Percentiles rank a stretch among this genome's conserved stretches.
phyloP scores from a whole-genome alignment of 2,113 vertebrate species.

The Psilopsiagon aurifrons region DNA sequence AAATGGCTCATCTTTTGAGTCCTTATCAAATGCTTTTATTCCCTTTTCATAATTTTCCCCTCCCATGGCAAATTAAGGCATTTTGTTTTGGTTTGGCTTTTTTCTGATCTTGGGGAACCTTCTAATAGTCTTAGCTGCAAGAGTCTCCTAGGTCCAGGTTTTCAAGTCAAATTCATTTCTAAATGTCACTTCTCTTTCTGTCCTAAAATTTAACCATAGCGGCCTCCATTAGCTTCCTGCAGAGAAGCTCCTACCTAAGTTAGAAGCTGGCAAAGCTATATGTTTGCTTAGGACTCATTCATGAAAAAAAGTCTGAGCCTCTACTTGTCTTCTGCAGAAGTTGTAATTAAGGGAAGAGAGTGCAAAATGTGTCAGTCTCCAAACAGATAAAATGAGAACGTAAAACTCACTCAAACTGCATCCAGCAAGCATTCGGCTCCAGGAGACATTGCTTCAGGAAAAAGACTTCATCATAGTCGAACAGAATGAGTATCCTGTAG shows the following conservation, averaged over 20 bases:
- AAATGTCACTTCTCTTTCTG: not conserved
- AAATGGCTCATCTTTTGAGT: not conserved
- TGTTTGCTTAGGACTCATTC: not conserved
- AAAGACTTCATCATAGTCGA: not conserved
- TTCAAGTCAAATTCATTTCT: not conserved
- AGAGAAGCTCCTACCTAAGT: not conserved
- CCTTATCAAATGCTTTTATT: not conserved
- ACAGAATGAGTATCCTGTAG: not conserved
- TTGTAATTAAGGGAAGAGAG: not conserved
- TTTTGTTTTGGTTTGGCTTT: not conserved
- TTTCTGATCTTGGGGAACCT: not conserved
- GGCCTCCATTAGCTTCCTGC: not conserved
- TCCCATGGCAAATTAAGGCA: not conserved
- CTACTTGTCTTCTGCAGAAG: slow-evolving; percentile 23
- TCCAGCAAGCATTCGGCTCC: slow-evolving; percentile 3
- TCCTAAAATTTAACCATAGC: not conserved
- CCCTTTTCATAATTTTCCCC: not conserved
- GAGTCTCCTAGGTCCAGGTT: not conserved
- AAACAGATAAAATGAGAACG: slow-evolving; percentile 2
- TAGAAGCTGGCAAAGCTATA: not conserved
- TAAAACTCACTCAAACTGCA: slow-evolving; percentile 10
- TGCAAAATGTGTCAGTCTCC: slow-evolving; percentile 17
- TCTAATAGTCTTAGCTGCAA: not conserved
- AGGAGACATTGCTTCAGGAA: not conserved
- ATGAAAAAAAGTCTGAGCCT: not conserved